phyloP scores from a whole-genome alignment of 2,797 vertebrate genomes.

The Gallinago solitaria region DNA sequence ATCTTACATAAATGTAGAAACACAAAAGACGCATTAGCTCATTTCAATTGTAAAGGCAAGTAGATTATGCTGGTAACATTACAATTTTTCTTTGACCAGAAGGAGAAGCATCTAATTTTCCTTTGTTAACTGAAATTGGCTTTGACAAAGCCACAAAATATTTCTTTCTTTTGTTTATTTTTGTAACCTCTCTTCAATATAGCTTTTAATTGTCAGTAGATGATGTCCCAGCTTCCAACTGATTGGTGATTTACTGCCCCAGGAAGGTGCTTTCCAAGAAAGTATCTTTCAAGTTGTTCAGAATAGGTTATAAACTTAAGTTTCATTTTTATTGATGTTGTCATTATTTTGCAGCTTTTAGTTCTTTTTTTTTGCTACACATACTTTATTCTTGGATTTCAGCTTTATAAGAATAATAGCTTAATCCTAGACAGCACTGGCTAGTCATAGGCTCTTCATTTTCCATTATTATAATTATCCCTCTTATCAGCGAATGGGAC shows the following conservation, averaged over 20 bases:
- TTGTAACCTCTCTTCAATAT: background rate
- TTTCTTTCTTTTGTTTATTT: background rate
- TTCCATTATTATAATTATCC: background rate
- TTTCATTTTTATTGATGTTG: background rate
- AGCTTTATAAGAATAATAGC: background rate
- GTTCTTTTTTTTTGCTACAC: background rate
- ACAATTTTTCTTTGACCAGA: background rate
- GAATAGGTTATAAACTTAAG: background rate
- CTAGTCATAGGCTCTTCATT: background rate
- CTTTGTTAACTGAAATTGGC: background rate
- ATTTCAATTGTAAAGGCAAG: background rate
- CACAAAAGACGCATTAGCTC: slow-evolving; percentile 6
- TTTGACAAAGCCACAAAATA: background rate
- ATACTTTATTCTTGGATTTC: background rate
- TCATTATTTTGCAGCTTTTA: background rate
- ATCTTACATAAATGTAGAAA: slow-evolving; percentile 37
- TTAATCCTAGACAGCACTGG: background rate
- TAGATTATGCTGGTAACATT: background rate
- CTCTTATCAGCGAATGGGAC: background rate
- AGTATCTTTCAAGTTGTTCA: background rate
- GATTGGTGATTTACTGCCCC: background rate
- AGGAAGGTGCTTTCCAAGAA: background rate
- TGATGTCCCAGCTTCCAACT: background rate
- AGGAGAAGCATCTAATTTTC: background rate
- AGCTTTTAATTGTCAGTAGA: background rate